Conservation (phyloP, 2,888 invertebrate genomes). For the Phrixothrix hirtus region DNA sequence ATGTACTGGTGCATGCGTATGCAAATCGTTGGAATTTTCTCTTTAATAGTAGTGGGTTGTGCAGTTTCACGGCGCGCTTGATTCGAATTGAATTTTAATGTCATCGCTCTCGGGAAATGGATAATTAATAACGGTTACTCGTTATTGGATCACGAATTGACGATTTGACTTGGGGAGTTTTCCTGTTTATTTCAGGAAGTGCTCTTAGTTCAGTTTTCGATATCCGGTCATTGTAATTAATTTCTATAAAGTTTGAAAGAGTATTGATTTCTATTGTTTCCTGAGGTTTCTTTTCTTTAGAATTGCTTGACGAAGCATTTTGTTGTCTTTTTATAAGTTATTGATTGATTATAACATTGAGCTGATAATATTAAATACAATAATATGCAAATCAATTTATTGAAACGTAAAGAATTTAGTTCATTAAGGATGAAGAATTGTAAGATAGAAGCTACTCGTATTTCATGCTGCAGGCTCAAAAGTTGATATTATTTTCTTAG, state of each 20-base stretch:
- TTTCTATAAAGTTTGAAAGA: conserved; percentile 4
- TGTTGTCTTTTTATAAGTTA: no score
- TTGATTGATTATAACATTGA: no score
- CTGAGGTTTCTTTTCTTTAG: conserved; percentile 4
- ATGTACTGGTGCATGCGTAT: conserved; percentile 5
- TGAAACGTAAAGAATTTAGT: no score
- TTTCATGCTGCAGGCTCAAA: no score
- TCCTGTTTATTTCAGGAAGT: conserved; percentile 28
- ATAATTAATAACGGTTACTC: conserved; percentile 41
- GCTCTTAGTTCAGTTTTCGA: conserved; percentile 23
- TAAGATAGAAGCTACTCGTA: no score
- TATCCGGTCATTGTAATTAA: conserved; percentile 24
- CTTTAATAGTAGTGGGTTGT: conserved; percentile 21
- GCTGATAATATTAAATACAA: no score
- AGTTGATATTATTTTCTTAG: no score
- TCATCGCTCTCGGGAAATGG: conserved; percentile 50
- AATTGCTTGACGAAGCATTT: no score
- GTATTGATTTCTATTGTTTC: conserved; percentile 10
- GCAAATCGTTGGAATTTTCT: conserved; percentile 24
- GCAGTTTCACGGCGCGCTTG: conserved; percentile 41
- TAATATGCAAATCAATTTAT: no score
- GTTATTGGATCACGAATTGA: conserved; percentile 27
- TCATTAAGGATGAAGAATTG: no score
- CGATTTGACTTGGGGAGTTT: conserved; percentile 15
- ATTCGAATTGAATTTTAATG: conserved; percentile 51